Evolutionary conservation across 2,888 invertebrate genomes (phyloP), one percentile per base, ranked within the genome.

Genomic region (Masnerella sp.): DNA sequence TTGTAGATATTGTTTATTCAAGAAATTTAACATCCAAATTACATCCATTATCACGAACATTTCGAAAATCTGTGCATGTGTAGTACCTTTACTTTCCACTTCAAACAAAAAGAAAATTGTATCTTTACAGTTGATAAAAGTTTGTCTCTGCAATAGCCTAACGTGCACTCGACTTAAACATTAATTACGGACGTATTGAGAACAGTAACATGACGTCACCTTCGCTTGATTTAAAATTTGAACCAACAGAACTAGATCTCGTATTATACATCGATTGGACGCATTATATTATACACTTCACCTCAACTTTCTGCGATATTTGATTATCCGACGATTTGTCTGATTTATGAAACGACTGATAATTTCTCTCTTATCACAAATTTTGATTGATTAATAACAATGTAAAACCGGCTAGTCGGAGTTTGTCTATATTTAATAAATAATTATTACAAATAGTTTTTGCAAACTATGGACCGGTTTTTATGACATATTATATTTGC

Each of bases 11-110:
- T 43, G 52, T 74, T 74, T 69, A 74, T 69, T 74, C 56, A 69
- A 52, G 54, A 58, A 64, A 61, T 28, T 68, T 64, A 68, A 73
- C 73, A 73, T 73, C 38, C 58, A 73, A 69, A 58, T 73, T 68
- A 73, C 74, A 64, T 69, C 36, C 61, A 68, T 59, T 25, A 56
- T 61, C 40, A 43, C 25, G 11, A 61, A 73, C 38, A 58, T 58
- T 65, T 68, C 42, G 12, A 52, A 45, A 58, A 42, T 51, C 52
- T 59, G 59, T 65, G 54, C 54, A 34, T 51, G 34, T 30, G 15
- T 59, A 8, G n/a, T 43, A 32, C 15, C 5, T 25, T 43, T 12
- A 43, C 18, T 36, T 36, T 28, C n/a, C n/a, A n/a, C n/a, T n/a
- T n/a, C n/a, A n/a, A n/a, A n/a, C n/a, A n/a, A n/a, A n/a, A n/a